These are phyloP conservation scores for Coecobrya sp. DNA, from an alignment of 2,888 invertebrate genomes.

Conservation along the genomic window DNA sequence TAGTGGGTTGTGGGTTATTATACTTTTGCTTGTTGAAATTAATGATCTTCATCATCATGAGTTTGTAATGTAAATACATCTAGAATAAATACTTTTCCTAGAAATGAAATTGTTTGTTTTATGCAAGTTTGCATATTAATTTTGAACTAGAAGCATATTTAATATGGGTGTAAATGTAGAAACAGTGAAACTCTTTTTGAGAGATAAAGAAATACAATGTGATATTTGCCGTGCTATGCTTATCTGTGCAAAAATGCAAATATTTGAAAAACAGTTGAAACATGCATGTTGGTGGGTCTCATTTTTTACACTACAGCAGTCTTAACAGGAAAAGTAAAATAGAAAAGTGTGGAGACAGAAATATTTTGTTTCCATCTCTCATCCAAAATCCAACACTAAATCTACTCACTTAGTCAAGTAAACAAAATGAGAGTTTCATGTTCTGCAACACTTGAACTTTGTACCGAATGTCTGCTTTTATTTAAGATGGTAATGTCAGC, in stretches of 20 bases:
- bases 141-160: background rate
- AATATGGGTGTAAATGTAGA: background rate
- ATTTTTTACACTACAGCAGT: background rate
- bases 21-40: background rate
- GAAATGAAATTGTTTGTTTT: background rate
- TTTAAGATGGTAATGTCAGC: background rate
- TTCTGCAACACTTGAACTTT: background rate
- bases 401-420: background rate
- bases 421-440: conserved; percentile 26
- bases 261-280: too few species aligned
- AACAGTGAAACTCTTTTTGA: too few species aligned
- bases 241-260: too few species aligned
- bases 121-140: conserved; percentile 1
- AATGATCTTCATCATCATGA: background rate
- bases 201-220: too few species aligned
- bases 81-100: background rate
- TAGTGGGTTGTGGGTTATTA: too few species aligned
- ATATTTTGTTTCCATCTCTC: background rate
- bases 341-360: background rate
- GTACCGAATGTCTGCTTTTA: background rate
- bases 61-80: background rate
- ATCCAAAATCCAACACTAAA: background rate
- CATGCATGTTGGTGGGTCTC: background rate
- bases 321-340: too few species aligned
- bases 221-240: too few species aligned